Evolutionary conservation across 2,113 vertebrate species (phyloP).

Genomic region (Leptodactylus fuscus): DNA sequence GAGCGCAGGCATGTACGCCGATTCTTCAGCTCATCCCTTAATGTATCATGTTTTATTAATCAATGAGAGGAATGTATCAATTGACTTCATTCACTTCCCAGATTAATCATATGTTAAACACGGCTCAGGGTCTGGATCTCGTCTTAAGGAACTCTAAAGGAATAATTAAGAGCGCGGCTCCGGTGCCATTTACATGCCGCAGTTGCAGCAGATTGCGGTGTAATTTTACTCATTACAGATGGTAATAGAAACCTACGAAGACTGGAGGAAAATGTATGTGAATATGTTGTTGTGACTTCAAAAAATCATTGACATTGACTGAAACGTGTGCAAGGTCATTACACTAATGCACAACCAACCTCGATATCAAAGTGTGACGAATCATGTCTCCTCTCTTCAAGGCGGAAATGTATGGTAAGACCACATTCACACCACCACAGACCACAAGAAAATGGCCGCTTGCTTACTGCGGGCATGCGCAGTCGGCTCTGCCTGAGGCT

Average conservation of each 20-base stretch:
- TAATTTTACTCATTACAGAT: not conserved
- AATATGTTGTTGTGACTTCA: too few relatives aligned
- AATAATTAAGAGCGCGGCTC: not conserved
- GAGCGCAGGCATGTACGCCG: not conserved
- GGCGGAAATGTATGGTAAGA: too few relatives aligned
- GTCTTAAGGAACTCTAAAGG: not conserved
- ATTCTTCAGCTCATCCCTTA: not conserved
- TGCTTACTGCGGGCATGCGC: too few relatives aligned
- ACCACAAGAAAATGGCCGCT: too few relatives aligned
- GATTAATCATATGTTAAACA: not conserved
- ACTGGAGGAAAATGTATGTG: too few relatives aligned
- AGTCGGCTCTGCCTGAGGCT: too few relatives aligned
- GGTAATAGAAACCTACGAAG: not conserved
- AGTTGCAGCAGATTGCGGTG: not conserved
- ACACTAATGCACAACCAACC: too few relatives aligned
- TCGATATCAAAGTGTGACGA: too few relatives aligned
- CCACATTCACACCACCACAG: too few relatives aligned
- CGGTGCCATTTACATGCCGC: not conserved
- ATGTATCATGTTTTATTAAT: conserved; percentile 40
- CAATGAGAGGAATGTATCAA: conserved; percentile 11
- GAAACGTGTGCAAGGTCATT: too few relatives aligned
- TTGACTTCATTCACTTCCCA: not conserved
- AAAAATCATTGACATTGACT: too few relatives aligned
- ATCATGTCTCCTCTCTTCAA: too few relatives aligned
- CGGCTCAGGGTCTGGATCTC: not conserved